phyloP scores from a whole-genome alignment of 2,888 invertebrate genomes.

The Anodontia alba region DNA sequence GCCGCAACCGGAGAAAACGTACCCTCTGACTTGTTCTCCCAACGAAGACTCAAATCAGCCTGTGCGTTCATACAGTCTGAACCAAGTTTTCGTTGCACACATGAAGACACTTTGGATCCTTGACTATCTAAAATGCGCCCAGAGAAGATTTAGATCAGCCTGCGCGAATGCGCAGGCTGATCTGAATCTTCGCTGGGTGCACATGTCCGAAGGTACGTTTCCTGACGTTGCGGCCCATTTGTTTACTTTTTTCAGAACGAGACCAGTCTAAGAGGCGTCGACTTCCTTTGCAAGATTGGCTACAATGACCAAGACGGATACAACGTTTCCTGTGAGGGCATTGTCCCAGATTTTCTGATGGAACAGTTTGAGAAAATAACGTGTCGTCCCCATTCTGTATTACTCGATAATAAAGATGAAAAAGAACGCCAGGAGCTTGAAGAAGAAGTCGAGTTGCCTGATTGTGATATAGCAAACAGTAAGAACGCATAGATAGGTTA shows the following conservation, averaged over 20 bases:
- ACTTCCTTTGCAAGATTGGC: conserved; percentile 41
- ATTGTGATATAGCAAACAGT: conserved; percentile 50
- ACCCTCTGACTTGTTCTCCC: too few relatives aligned
- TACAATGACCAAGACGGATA: conserved; percentile 50
- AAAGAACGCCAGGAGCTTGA: conserved; percentile 28
- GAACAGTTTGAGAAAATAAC: conserved; percentile 47
- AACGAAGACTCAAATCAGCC: too few relatives aligned
- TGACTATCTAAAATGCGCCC: too few relatives aligned
- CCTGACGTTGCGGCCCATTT: too few relatives aligned
- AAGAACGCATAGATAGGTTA: conserved; percentile 9
- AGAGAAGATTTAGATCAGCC: too few relatives aligned
- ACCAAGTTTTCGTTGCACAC: too few relatives aligned
- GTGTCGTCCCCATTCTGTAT: conserved; percentile 43
- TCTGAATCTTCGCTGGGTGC: too few relatives aligned
- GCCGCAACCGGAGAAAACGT: too few relatives aligned
- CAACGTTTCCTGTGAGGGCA: conserved; percentile 44
- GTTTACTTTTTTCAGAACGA: background rate
- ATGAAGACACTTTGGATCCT: too few relatives aligned
- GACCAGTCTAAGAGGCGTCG: conserved; percentile 23
- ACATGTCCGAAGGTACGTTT: too few relatives aligned
- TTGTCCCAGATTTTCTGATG: conserved; percentile 46
- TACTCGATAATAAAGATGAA: conserved; percentile 31
- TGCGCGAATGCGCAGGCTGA: too few relatives aligned
- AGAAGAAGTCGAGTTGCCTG: conserved; percentile 39
- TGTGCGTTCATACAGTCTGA: too few relatives aligned